Evolutionary conservation across 2,113 vertebrate species (phyloP), one percentile per base, ranked within the genome.

Genomic region (Stegostoma tigrinum): DNA sequence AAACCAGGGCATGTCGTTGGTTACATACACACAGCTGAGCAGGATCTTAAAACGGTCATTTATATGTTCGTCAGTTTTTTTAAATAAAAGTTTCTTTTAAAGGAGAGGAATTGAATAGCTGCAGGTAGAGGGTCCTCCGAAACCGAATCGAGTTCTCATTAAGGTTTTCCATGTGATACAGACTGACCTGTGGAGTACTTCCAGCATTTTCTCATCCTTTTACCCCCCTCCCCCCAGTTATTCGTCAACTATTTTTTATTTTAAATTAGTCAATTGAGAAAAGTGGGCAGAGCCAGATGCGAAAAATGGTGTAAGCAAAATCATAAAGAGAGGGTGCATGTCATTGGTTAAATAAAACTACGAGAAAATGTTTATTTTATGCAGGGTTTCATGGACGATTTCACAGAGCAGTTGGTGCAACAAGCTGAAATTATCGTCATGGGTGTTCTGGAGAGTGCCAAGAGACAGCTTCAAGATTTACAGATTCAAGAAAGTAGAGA

Each of bases 401-500:
- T 72, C 68, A 52, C 68, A 5, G 24, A 30, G 66, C 24, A 66
- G 78, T 24, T 95, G 55, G n/a, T 27, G 4, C 55, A 66, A 17
- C 52, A 66, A 34, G 95, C 95, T n/a, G 21, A 80, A 19, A 64
- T 66, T 2, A 86, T 95, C 38, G 24, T 86, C 24, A 21, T 0
- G 12, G 5, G 0, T 3, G 95, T 67, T 14, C 30, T 95, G 80
- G 75, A 64, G 14, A 83, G 85, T 10, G 70, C 95, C 52, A 61
- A 38, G 55, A 64, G 10, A 0, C 38, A 85, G 12, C 23, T 85
- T 27, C 23, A 42, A 23, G 66, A 95, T 2, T 38, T 66, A 34
- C 7, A 55, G 55, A 21, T 64, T 10, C 23, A 85, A 95, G 95
- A 64, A 83, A 64, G 95, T 95, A 95, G 67, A 78, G 55, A 86